phyloP scores from a whole-genome alignment of 2,113 vertebrate genomes.

The Ciconia boyciana region DNA sequence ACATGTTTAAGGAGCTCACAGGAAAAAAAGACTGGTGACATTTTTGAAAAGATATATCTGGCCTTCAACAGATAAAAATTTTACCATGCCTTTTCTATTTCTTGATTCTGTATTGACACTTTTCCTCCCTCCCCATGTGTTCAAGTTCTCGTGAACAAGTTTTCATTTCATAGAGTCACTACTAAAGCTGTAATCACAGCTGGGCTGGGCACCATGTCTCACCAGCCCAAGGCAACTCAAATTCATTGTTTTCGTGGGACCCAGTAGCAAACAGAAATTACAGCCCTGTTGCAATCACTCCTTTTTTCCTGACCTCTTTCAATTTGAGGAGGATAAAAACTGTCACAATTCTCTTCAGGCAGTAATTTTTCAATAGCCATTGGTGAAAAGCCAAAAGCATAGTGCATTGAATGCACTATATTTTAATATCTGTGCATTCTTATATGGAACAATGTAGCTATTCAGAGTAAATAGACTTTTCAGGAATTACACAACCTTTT shows the following conservation, averaged over 20 bases:
- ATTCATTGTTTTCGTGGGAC: not conserved
- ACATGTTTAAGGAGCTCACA: not conserved
- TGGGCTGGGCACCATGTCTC: not conserved
- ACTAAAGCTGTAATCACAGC: not conserved
- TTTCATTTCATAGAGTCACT: not conserved
- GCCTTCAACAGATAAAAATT: not conserved
- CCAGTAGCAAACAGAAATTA: not conserved
- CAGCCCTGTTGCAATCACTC: not conserved
- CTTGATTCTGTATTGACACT: not conserved
- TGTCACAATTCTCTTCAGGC: slow-evolving; percentile 30
- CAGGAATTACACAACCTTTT: slow-evolving; percentile 10
- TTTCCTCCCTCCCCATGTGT: not conserved
- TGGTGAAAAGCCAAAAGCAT: not conserved
- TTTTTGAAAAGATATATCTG: not conserved
- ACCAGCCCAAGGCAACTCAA: not conserved
- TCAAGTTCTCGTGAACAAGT: not conserved
- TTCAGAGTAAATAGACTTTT: slow-evolving; percentile 21
- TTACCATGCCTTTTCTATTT: not conserved
- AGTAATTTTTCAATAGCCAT: slow-evolving; percentile 58
- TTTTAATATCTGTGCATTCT: slow-evolving; percentile 54
- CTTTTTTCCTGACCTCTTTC: slow-evolving; percentile 26
- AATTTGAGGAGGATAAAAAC: slow-evolving; percentile 49
- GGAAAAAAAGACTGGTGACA: not conserved
- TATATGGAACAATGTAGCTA: slow-evolving; percentile 18
- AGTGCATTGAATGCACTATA: not conserved